A percentile compares a stretch with the other conserved stretches of the same genome.
Evolutionary conservation across 2,888 invertebrate genomes (phyloP).

Genomic region (Stenodera caucasica): DNA sequence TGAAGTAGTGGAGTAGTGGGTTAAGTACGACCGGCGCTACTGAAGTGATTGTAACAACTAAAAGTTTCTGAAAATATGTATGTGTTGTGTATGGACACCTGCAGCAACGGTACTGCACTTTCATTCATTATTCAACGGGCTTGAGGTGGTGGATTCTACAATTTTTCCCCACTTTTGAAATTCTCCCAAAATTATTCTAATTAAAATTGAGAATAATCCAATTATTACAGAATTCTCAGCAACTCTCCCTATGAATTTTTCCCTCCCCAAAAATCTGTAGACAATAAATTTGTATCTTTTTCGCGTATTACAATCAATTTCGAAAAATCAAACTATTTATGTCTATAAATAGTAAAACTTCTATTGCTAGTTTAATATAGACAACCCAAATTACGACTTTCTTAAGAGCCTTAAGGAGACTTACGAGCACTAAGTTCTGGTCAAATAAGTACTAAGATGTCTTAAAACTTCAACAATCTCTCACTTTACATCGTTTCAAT

Average conservation of each 20-base stretch:
- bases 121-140: conserved; percentile 19
- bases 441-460: too few species aligned
- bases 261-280: too few species aligned
- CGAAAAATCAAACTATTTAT: too few species aligned
- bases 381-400: background rate
- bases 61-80: background rate
- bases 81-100: background rate
- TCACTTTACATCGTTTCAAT: too few species aligned
- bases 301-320: too few species aligned
- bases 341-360: too few species aligned
- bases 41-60: conserved; percentile 25
- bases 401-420: too few species aligned
- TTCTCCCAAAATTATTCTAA: background rate
- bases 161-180: background rate
- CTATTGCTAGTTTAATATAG: background rate
- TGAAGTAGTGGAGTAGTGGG: background rate
- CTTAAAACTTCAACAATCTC: too few species aligned
- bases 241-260: too few species aligned
- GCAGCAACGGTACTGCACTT: conserved; percentile 21
- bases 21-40: conserved; percentile 16
- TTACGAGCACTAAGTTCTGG: too few species aligned
- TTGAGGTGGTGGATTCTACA: conserved; percentile 8
- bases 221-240: background rate
- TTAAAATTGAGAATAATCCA: background rate
- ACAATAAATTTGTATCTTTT: too few species aligned